Base-by-base conservation (phyloP, 2,888 invertebrate species). In the Aquatica leii region DNA sequence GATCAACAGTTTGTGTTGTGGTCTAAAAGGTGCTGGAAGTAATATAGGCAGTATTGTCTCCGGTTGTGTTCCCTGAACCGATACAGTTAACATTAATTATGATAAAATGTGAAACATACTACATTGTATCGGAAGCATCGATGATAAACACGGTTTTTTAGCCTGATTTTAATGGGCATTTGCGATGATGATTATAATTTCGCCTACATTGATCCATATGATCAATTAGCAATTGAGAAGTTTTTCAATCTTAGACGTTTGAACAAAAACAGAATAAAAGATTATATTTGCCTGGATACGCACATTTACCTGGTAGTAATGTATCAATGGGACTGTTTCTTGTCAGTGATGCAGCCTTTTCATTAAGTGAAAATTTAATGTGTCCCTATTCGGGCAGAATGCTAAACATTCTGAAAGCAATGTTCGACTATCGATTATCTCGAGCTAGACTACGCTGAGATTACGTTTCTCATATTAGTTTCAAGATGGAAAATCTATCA, bases 171-270 rank as follows among this genome's bases (percentile, higher is more conserved):
- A 34, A 62, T 77, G 54, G 76, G 73, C 24, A 50, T 72, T 48
- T 74, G 75, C 56, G 74, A 76, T 62, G 70, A 69, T 2, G 65
- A 74, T 6, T 77, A 76, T 64, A 65, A 61, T 48, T 78, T 79
- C 71, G 66, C 71, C 17, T 65, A 71, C 37, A 69, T 73, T 14
- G 72, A 76, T 67, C 71, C 75, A 49, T 76, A 78, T 20, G 75
- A 11, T 70, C 69, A 52, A 69, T 72, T 59, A 74, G 74, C 69
- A 77, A 78, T 35, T 73, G 74, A 11, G 73, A 71, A n/a, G 62
- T 75, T 35, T 73, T 73, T 59, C 35, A 56, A 17, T 1, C 17
- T 9, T 62, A 40, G 0, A 9, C 12, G 20, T 62, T 62, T 34
- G 62, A 49, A 11, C 1, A 57, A 4, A 2, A 6, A 35, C 40